Conservation (phyloP, 2,113 vertebrate genomes). For the Mirza zaza region DNA sequence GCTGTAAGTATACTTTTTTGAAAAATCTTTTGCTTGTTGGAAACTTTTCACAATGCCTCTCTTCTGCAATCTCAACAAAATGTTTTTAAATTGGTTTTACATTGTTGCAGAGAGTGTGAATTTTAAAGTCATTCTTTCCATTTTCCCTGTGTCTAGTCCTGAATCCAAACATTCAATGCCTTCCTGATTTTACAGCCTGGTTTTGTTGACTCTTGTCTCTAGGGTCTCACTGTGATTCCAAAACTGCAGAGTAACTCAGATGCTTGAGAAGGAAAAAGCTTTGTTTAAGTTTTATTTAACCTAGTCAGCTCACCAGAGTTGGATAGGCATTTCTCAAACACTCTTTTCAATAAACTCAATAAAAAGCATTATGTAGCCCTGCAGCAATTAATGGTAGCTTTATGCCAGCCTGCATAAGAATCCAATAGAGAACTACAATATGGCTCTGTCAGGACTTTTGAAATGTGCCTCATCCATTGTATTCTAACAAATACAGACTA, state of each 20-base stretch:
- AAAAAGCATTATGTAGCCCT: slow-evolving; percentile 62
- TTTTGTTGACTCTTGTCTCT: slow-evolving; percentile 79
- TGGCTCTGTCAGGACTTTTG: slow-evolving; percentile 35
- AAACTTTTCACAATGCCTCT: background rate
- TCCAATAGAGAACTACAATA: slow-evolving; percentile 11
- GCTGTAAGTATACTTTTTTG: background rate
- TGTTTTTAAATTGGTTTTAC: slow-evolving; percentile 63
- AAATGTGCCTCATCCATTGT: background rate
- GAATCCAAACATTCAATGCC: slow-evolving; percentile 73
- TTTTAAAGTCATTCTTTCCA: slow-evolving; percentile 63
- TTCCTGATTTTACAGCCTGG: slow-evolving; percentile 76
- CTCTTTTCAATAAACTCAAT: slow-evolving; percentile 69
- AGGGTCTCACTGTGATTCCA: slow-evolving; percentile 72
- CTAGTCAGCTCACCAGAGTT: slow-evolving; percentile 73
- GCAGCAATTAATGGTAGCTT: slow-evolving; percentile 67
- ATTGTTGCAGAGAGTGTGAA: slow-evolving; percentile 57
- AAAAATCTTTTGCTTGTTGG: background rate
- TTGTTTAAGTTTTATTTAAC: slow-evolving; percentile 78
- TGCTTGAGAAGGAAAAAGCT: slow-evolving; percentile 68
- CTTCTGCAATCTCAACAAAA: slow-evolving; percentile 56
- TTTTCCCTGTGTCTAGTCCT: slow-evolving; percentile 63
- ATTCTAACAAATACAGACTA: background rate
- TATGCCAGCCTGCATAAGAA: slow-evolving; percentile 52
- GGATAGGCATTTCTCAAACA: slow-evolving; percentile 71
- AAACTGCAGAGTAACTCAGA: slow-evolving; percentile 74